Evolutionary conservation across 2,113 vertebrate genomes (phyloP), one percentile per base, ranked within the genome.

Genomic region (Collichthys lucidus): DNA sequence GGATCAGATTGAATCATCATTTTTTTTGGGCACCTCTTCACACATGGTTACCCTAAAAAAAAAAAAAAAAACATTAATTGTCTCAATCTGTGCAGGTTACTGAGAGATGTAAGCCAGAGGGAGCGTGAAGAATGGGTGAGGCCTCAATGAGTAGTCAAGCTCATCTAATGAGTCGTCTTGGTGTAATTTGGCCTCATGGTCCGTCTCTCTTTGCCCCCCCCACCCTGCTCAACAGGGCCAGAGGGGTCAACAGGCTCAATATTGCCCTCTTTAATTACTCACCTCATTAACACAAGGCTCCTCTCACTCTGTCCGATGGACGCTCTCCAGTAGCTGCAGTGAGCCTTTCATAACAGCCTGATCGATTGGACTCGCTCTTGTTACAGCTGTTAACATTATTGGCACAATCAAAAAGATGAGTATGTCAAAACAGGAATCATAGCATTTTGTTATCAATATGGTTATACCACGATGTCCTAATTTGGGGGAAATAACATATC

Each of bases 231-330:
- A 80, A 50, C 47, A 47, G 82, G 86, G 83, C 83, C 79, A 76
- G 61, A 82, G 74, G 86, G 91, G 88, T 94, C 92, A 92, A 76
- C 78, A 57, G 77, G 83, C 88, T 91, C 88, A 73, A 87, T 93
- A 89, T 66, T 82, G 49, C 74, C 86, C 80, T 78, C 78, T 85
- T 92, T 94, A 93, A 93, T 94, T 92, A 93, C 90, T 93, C 83
- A 87, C 82, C 86, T 94, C 91, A 93, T 94, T 92, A 93, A 87
- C 91, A 86, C 88, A 67, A 60, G 60, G 72, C 89, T 88, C 75
- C 77, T 85, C 79, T 85, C 80, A 86, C 84, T 87, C 85, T 66
- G 46, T 72, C 76, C 64, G 16, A 44, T 75, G 79, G 50, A 68
- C 42, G 47, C 68, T 88, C 77, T 65, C 65, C 72, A 57, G 79